phyloP scores from a whole-genome alignment of 1,140 invertebrate genomes.

The Plodia interpunctella region DNA sequence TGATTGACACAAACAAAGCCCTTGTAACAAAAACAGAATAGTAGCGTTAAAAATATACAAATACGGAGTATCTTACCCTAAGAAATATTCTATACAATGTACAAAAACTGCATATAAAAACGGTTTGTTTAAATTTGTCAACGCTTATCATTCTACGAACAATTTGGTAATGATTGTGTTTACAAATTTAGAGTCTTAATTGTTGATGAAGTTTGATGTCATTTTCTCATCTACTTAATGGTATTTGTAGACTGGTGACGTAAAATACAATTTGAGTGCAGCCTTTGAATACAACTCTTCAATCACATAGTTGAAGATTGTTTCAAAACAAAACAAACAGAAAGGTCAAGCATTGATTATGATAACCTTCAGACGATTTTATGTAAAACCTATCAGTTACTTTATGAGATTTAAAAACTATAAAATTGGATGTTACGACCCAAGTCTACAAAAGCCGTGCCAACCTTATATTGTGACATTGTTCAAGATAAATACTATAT shows the following conservation, averaged over 20 bases:
- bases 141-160: conserved; percentile 21
- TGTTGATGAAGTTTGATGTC: background rate
- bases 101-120: conserved; percentile 53
- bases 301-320: too few species aligned
- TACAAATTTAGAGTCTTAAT: background rate
- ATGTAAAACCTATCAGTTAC: too few species aligned
- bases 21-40: conserved; percentile 17
- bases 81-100: conserved; percentile 39
- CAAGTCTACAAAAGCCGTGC: too few species aligned
- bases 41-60: conserved; percentile 47
- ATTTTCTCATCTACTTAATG: background rate
- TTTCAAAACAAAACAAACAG: too few species aligned
- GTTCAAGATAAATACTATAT: too few species aligned
- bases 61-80: conserved; percentile 41
- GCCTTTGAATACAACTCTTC: too few species aligned
- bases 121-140: conserved; percentile 19
- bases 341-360: too few species aligned
- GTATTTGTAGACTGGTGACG: background rate
- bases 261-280: too few species aligned
- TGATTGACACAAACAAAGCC: conserved; percentile 22
- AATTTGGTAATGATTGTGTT: conserved; percentile 7
- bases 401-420: too few species aligned
- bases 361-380: too few species aligned
- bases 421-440: too few species aligned
- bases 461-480: too few species aligned